Conservation (phyloP, 1,140 invertebrate species). For the Dendroctonus ponderosae region DNA sequence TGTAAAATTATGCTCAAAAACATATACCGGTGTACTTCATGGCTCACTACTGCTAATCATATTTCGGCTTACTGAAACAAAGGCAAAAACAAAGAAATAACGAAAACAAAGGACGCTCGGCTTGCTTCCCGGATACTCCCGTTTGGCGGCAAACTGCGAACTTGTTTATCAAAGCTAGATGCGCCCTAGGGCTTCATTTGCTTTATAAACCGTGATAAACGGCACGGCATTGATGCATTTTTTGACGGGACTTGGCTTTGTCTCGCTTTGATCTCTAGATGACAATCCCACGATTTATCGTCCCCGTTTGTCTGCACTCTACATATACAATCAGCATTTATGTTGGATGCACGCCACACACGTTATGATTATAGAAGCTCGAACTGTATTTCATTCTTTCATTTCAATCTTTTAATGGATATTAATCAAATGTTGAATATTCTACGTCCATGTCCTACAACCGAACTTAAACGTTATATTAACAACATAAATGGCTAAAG, state of each 20-base stretch:
- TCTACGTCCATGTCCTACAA: too few relatives aligned
- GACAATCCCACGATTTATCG: conserved; percentile 9
- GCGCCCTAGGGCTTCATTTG: conserved; percentile 33
- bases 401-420: too few relatives aligned
- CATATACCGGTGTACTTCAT: conserved; percentile 11
- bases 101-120: conserved; percentile 15
- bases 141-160: conserved; percentile 32
- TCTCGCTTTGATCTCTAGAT: conserved; percentile 11
- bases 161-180: conserved; percentile 34
- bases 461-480: too few relatives aligned
- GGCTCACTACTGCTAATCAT: conserved; percentile 18
- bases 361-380: too few relatives aligned
- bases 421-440: too few relatives aligned
- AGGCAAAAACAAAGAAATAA: conserved; percentile 26
- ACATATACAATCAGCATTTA: too few relatives aligned
- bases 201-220: conserved; percentile 35
- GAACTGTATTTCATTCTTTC: too few relatives aligned
- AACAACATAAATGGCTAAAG: too few relatives aligned
- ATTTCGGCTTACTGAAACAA: conserved; percentile 22
- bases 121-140: conserved; percentile 31
- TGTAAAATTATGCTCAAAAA: conserved; percentile 3
- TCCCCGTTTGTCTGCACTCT: too few relatives aligned
- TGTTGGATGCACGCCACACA: too few relatives aligned
- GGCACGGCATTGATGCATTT: conserved; percentile 9
- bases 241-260: background rate